Percentiles rank a stretch among this genome's conserved stretches.
These are phyloP conservation scores for Mycetomoellerius zeteki DNA, from an alignment of 1,140 invertebrate genomes.

Conservation along the genomic window DNA sequence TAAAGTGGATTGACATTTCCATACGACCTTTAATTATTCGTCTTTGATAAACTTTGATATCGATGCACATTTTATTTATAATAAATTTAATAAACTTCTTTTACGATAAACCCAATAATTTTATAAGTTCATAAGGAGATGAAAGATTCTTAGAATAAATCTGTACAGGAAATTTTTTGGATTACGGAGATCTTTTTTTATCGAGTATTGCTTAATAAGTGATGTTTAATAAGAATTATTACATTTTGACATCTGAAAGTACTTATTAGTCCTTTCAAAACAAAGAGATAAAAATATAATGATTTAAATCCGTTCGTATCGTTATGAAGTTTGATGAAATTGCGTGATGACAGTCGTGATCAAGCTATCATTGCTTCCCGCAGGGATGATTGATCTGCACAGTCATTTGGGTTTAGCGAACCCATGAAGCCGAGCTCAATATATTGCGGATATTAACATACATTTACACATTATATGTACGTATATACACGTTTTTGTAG, in stretches of 20 bases:
- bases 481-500: not conserved
- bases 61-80: too few species aligned
- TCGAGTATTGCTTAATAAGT: not conserved
- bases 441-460: not conserved
- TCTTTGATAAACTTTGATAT: not conserved
- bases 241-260: not conserved
- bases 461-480: not conserved
- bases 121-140: not conserved
- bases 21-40: not conserved
- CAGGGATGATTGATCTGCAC: not conserved
- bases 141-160: not conserved
- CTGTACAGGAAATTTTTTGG: not conserved
- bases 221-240: not conserved
- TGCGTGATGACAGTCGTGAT: not conserved
- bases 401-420: not conserved
- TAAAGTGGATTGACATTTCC: not conserved
- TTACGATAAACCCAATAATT: not conserved
- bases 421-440: not conserved
- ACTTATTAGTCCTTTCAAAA: not conserved
- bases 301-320: not conserved
- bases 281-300: not conserved
- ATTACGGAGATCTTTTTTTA: not conserved
- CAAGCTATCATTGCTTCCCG: not conserved
- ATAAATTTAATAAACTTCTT: not conserved
- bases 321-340: constrained; percentile 14